Conservation (phyloP, 2,888 invertebrate genomes). For the Hirtodrosophila trivittata region DNA sequence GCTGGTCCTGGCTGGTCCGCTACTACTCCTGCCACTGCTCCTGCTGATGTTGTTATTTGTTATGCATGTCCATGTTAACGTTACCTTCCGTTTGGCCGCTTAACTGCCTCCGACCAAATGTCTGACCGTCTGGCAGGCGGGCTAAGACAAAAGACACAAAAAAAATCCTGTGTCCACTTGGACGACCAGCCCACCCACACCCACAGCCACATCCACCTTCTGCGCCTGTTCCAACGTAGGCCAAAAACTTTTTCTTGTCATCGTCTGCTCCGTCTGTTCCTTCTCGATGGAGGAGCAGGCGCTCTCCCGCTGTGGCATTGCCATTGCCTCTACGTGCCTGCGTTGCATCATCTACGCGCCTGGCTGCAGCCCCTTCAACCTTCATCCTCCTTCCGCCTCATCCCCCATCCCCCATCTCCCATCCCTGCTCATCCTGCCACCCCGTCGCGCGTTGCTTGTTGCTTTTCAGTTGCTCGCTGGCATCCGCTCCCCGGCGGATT, state of each 20-base stretch:
- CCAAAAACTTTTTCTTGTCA: slow-evolving; percentile 42
- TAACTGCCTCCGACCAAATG: slow-evolving; percentile 7
- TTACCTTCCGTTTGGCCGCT: slow-evolving; percentile 44
- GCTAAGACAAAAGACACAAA: slow-evolving; percentile 43
- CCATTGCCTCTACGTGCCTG: slow-evolving; percentile 54
- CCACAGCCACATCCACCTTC: slow-evolving; percentile 1
- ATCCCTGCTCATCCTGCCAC: slow-evolving; percentile 22
- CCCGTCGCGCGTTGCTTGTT: slow-evolving; percentile 57
- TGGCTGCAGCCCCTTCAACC: slow-evolving; percentile 28
- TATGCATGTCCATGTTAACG: slow-evolving; percentile 64
- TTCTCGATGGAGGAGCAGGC: slow-evolving; percentile 10
- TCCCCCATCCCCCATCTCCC: background rate
- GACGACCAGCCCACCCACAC: slow-evolving; percentile 4
- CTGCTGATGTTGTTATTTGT: slow-evolving; percentile 53
- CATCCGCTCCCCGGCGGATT: slow-evolving; percentile 50
- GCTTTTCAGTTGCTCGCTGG: slow-evolving; percentile 55
- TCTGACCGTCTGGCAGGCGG: slow-evolving; percentile 23
- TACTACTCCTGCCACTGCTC: background rate
- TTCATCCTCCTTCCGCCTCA: background rate
- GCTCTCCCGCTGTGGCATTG: slow-evolving; percentile 10
- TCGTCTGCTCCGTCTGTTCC: background rate
- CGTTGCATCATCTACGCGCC: slow-evolving; percentile 60
- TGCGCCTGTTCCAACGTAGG: slow-evolving; percentile 23
- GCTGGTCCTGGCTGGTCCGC: background rate
- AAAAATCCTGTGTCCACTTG: slow-evolving; percentile 43